phyloP scores from a whole-genome alignment of 2,888 invertebrate genomes.

The Leucophenga montana region DNA sequence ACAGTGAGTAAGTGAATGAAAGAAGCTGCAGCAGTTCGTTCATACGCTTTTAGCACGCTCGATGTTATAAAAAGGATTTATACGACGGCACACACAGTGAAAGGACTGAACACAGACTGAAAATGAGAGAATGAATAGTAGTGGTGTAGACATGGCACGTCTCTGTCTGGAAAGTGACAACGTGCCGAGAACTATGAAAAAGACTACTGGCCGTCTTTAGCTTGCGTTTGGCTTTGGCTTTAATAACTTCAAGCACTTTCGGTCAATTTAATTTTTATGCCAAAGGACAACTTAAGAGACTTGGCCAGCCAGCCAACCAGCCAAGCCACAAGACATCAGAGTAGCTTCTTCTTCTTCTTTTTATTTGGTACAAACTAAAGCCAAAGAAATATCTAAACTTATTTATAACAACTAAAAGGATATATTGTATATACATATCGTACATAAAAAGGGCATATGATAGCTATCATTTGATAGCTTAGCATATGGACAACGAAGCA shows the following conservation, averaged over 20 bases:
- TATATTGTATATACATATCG: constrained; percentile 40
- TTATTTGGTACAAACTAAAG: constrained; percentile 26
- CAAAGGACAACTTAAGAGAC: constrained; percentile 34
- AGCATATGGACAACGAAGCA: background rate
- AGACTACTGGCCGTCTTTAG: constrained; percentile 33
- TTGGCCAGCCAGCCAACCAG: constrained; percentile 26
- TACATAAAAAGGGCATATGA: constrained; percentile 17
- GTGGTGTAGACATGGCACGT: constrained; percentile 1
- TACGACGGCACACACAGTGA: background rate
- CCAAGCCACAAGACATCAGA: background rate
- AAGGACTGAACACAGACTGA: background rate
- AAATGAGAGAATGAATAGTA: background rate
- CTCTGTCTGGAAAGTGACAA: background rate
- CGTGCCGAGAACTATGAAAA: background rate
- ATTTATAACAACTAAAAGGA: constrained; percentile 43
- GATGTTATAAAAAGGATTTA: constrained; percentile 13
- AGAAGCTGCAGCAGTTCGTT: background rate
- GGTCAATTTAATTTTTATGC: constrained; percentile 70
- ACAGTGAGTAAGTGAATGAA: constrained; percentile 4
- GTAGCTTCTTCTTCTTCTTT: background rate
- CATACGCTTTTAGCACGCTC: constrained; percentile 8
- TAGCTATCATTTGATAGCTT: background rate
- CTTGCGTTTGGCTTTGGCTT: constrained; percentile 38
- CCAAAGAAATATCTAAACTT: constrained; percentile 45
- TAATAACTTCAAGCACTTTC: constrained; percentile 65